Evolutionary conservation across 2,113 vertebrate species (phyloP).

Genomic region (Murina feae): DNA sequence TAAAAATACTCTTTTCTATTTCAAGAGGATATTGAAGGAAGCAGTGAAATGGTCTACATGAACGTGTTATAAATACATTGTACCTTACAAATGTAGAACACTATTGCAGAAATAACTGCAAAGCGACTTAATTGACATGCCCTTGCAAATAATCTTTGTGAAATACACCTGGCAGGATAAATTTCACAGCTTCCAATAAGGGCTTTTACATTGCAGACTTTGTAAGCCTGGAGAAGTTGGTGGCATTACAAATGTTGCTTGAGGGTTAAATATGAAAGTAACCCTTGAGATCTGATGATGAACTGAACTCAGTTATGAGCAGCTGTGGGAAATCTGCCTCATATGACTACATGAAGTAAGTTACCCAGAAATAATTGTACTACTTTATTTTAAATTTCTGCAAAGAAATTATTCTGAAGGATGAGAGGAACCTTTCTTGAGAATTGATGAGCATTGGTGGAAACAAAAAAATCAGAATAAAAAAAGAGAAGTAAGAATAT

Average conservation of each 20-base stretch:
- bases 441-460: background rate
- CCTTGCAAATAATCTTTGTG: slow-evolving; percentile 35
- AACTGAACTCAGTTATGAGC: slow-evolving; percentile 23
- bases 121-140: slow-evolving; percentile 22
- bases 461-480: background rate
- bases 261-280: slow-evolving; percentile 43
- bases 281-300: slow-evolving; percentile 27
- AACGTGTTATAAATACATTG: background rate
- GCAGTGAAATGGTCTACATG: background rate
- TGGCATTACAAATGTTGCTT: slow-evolving; percentile 10
- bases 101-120: background rate
- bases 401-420: background rate
- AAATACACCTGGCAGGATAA: background rate
- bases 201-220: slow-evolving; percentile 13
- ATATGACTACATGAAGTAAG: slow-evolving; percentile 8
- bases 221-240: background rate
- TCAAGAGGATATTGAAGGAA: background rate
- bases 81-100: background rate
- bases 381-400: slow-evolving; percentile 27
- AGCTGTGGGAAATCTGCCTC: slow-evolving; percentile 9
- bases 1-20: background rate
- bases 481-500: background rate
- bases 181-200: slow-evolving; percentile 28
- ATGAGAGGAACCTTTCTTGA: background rate
- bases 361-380: background rate